Evolutionary conservation across 30 jellyfish, hydroid and myxozoan species (phyloP).

Genomic region (Pelagia noctiluca): DNA sequence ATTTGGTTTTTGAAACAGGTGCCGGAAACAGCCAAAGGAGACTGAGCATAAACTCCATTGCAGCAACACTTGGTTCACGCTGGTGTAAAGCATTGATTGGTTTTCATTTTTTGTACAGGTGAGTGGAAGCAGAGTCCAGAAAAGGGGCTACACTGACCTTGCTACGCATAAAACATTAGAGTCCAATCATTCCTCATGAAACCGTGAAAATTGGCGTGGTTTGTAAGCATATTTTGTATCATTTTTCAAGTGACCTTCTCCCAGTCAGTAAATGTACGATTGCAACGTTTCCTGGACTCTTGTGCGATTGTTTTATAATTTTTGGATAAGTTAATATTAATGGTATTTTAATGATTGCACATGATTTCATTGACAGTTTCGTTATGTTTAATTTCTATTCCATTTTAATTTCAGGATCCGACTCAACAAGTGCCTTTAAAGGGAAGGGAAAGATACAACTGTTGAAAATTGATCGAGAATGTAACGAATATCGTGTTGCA

Average conservation of each 20-base stretch:
- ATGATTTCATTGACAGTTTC: conserved; percentile 1
- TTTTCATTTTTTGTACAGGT: conserved; percentile 56
- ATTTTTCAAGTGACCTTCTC: neutral
- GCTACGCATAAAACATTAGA: neutral
- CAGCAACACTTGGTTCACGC: conserved; percentile 7
- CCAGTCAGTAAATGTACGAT: too few species aligned
- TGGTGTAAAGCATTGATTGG: conserved; percentile 53
- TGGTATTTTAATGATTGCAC: conserved; percentile 26
- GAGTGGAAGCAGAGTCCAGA: neutral
- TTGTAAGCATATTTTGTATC: neutral
- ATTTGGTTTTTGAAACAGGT: conserved; percentile 34
- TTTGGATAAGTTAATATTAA: neutral
- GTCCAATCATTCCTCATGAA: neutral
- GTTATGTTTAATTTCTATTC: neutral
- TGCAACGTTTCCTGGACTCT: too few species aligned
- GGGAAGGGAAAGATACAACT: conserved; percentile 39
- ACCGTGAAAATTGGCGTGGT: neutral
- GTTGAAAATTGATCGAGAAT: conserved; percentile 10
- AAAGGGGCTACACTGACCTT: too few species aligned
- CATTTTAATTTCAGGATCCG: conserved; percentile 30
- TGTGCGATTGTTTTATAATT: neutral
- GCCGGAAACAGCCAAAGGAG: conserved; percentile 34
- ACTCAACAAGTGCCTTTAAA: conserved; percentile 41
- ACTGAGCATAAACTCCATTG: neutral
- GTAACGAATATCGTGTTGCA: conserved; percentile 16